A percentile compares a stretch with the other conserved stretches of the same genome.
phyloP scores from a whole-genome alignment of 2,797 vertebrate species.

The Muscicapa striata region DNA sequence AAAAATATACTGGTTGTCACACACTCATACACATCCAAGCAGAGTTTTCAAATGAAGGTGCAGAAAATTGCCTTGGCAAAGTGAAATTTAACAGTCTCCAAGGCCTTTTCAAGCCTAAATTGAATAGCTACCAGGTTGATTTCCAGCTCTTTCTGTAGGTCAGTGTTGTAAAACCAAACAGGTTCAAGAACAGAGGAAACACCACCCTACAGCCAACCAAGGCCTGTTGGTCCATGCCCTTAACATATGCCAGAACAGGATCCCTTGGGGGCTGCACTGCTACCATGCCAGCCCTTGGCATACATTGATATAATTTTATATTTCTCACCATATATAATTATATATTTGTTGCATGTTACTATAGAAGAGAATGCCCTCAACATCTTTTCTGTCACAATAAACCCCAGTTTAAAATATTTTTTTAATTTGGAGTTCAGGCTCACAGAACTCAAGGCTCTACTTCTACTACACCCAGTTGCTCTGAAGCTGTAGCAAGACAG shows the following conservation, averaged over 20 bases:
- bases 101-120: neutral
- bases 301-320: neutral
- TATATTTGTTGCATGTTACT: neutral
- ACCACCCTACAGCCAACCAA: neutral
- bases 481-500: neutral
- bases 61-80: constrained; percentile 2
- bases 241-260: neutral
- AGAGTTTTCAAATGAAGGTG: neutral
- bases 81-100: neutral
- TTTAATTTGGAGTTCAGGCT: neutral
- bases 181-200: neutral
- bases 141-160: neutral
- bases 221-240: neutral
- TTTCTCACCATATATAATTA: neutral
- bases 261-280: neutral
- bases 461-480: neutral
- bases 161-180: neutral
- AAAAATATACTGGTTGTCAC: neutral
- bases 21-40: neutral
- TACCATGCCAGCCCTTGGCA: neutral
- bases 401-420: neutral
- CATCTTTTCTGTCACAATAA: neutral
- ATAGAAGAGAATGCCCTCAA: neutral
- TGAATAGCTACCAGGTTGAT: neutral
- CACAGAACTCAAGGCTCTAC: neutral